Conservation (phyloP, 2,888 invertebrate genomes). For the Polyommatus iphigenia region DNA sequence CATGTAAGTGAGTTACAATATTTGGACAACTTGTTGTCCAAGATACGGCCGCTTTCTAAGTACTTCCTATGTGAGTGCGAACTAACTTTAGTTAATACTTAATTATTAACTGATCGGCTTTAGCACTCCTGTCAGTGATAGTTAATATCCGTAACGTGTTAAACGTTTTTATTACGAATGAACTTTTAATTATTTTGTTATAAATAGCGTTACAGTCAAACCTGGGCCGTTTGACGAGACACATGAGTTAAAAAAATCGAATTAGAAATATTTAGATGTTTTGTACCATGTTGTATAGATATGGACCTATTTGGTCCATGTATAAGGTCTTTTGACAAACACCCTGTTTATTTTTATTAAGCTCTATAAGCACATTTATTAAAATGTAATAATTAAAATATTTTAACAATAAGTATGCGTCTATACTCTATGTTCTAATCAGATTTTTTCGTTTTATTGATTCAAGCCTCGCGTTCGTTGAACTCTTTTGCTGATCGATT, state of each 20-base stretch:
- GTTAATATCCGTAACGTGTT: conserved; percentile 16
- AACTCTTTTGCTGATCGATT: conserved; percentile 8
- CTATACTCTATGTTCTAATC: too few species aligned
- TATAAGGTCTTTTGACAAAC: too few species aligned
- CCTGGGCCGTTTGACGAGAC: too few species aligned
- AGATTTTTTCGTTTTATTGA: too few species aligned
- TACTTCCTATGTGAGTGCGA: conserved; percentile 1
- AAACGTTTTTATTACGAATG: not conserved
- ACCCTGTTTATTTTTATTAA: too few species aligned
- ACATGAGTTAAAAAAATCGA: too few species aligned
- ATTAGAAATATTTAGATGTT: too few species aligned
- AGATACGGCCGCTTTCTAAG: conserved; percentile 3
- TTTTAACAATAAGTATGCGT: too few species aligned
- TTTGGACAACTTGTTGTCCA: not conserved
- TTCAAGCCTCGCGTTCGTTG: not conserved
- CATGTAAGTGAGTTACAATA: conserved; percentile 3
- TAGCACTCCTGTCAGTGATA: conserved; percentile 10
- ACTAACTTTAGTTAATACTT: not conserved
- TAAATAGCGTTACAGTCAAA: not conserved
- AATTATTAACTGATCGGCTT: not conserved
- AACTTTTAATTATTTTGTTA: not conserved
- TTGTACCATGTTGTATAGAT: too few species aligned
- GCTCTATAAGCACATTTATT: too few species aligned
- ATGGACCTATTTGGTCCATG: too few species aligned
- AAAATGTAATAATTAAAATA: too few species aligned